Evolutionary conservation across 1,140 invertebrate species (phyloP).

Genomic region (Calosoma granatense): DNA sequence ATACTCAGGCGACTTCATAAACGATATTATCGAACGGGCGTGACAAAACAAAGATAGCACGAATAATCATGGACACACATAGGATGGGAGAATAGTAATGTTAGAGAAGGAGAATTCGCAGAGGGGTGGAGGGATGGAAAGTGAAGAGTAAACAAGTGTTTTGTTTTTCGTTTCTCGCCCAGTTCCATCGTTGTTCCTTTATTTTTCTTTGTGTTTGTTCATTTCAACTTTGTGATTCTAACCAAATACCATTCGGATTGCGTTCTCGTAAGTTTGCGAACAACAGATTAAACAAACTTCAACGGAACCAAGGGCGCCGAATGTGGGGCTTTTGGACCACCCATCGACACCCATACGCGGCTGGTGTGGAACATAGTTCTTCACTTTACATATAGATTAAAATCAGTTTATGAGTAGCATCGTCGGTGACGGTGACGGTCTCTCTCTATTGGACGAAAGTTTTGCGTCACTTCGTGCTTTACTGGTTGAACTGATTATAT

Average conservation of each 20-base stretch:
- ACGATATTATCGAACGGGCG: neutral
- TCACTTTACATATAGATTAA: constrained; percentile 8
- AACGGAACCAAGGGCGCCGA: no score
- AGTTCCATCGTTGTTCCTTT: neutral
- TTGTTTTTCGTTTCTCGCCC: neutral
- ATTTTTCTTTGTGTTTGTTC: constrained; percentile 1
- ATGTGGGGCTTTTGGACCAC: neutral
- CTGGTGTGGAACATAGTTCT: neutral
- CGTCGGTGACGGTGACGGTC: no score
- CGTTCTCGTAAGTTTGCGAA: neutral
- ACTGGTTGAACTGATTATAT: no score
- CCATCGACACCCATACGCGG: neutral
- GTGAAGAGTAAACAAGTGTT: constrained; percentile 3
- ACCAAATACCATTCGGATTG: constrained; percentile 6
- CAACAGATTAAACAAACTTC: neutral
- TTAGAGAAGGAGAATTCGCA: no score
- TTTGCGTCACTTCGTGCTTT: no score
- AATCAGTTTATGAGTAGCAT: constrained; percentile 5
- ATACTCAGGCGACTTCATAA: neutral
- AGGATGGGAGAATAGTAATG: neutral
- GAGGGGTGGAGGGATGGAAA: no score
- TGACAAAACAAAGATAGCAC: neutral
- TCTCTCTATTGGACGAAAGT: no score
- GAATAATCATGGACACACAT: neutral
- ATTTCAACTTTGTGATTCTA: constrained; percentile 8